Conservation (phyloP, 2,113 vertebrate genomes). For the Amia ocellicauda region DNA sequence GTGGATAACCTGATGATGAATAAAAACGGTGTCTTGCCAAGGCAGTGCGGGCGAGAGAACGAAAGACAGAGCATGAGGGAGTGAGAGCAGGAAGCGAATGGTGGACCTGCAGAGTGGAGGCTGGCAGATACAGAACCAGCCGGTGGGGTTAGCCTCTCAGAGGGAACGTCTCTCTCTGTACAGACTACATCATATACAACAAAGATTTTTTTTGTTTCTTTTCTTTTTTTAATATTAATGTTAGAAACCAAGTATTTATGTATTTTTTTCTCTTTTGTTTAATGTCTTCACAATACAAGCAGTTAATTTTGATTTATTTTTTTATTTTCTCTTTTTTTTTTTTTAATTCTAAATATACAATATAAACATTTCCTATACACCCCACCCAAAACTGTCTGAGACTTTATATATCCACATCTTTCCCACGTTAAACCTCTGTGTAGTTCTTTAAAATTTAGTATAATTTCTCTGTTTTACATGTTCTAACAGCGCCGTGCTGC, state of each 20-base stretch:
- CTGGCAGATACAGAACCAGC: slow-evolving; percentile 15
- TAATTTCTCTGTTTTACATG: too few species aligned
- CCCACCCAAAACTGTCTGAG: slow-evolving; percentile 58
- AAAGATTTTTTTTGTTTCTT: slow-evolving; percentile 60
- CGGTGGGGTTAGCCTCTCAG: not conserved
- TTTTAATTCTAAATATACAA: slow-evolving; percentile 80
- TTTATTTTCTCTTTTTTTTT: too few species aligned
- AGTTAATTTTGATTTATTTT: slow-evolving; percentile 61
- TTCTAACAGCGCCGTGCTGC: too few species aligned
- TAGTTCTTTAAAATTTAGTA: not conserved
- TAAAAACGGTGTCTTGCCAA: too few species aligned
- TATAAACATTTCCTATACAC: slow-evolving; percentile 68
- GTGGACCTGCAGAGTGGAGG: slow-evolving; percentile 16
- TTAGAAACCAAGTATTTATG: slow-evolving; percentile 71
- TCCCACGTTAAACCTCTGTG: not conserved
- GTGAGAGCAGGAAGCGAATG: not conserved
- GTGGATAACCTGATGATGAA: slow-evolving; percentile 54
- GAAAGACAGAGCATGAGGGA: slow-evolving; percentile 32
- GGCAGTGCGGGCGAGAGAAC: slow-evolving; percentile 47
- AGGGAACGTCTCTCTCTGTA: not conserved
- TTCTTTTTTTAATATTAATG: slow-evolving; percentile 69
- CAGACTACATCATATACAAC: slow-evolving; percentile 14
- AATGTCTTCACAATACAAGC: slow-evolving; percentile 79
- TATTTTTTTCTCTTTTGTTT: slow-evolving; percentile 56
- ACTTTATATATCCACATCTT: slow-evolving; percentile 45